Evolutionary conservation across 2,113 vertebrate species (phyloP).

Genomic region (Vimba vimba): DNA sequence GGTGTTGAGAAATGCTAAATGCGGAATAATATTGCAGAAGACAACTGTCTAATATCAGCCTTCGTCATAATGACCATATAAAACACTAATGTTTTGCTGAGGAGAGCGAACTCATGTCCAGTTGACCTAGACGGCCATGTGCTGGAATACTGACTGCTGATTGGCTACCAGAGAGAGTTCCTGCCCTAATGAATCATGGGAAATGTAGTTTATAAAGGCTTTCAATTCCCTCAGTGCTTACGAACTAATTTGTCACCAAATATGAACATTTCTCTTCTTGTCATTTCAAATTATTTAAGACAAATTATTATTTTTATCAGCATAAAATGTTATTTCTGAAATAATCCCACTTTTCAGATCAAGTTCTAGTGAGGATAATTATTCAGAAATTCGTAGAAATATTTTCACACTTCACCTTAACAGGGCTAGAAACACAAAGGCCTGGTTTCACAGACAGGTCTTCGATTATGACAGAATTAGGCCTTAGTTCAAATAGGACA

Average conservation of each 20-base stretch:
- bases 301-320: not conserved
- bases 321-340: not conserved
- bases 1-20: not conserved
- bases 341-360: not conserved
- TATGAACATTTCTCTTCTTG: not conserved
- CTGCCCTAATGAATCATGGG: slow-evolving; percentile 25
- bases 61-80: not conserved
- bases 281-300: not conserved
- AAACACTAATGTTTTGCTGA: not conserved
- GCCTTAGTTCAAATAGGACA: too few relatives aligned
- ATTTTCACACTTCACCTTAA: not conserved
- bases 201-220: slow-evolving; percentile 28
- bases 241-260: not conserved
- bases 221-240: not conserved
- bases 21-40: not conserved
- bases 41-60: not conserved
- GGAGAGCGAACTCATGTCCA: not conserved
- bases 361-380: not conserved
- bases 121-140: slow-evolving; percentile 51
- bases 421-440: not conserved
- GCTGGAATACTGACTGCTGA: slow-evolving; percentile 22
- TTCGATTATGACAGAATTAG: too few relatives aligned
- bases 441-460: too few relatives aligned
- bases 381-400: not conserved
- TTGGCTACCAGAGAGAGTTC: slow-evolving; percentile 6